A percentile compares a stretch with the other conserved stretches of the same genome.
phyloP scores from a whole-genome alignment of 2,888 invertebrate species.

The Polia nebulosa region DNA sequence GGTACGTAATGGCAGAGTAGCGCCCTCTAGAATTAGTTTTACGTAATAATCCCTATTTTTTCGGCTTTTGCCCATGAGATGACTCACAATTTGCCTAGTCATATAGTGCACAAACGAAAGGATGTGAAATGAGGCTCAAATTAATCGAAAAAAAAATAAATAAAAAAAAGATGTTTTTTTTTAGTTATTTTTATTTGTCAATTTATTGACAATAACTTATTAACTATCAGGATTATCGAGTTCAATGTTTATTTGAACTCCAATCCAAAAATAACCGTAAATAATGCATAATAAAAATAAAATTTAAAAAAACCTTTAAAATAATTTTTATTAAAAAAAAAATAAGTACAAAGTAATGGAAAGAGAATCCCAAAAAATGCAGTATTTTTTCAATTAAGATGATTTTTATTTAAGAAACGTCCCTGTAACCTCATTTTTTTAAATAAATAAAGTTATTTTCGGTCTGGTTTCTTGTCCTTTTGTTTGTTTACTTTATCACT shows the following conservation, averaged over 20 bases:
- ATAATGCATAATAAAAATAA: slow-evolving; percentile 2
- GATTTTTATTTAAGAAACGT: neutral
- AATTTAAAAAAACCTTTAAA: slow-evolving; percentile 1
- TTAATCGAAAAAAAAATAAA: neutral
- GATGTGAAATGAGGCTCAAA: slow-evolving; percentile 1
- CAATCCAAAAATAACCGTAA: neutral
- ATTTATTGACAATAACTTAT: slow-evolving; percentile 3
- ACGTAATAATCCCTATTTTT: slow-evolving; percentile 3
- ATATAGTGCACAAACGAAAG: slow-evolving; percentile 3
- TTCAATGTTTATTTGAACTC: neutral
- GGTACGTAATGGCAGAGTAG: neutral
- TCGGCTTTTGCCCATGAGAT: slow-evolving; percentile 1
- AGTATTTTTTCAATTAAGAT: neutral
- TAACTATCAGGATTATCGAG: slow-evolving; percentile 3
- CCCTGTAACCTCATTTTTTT: neutral
- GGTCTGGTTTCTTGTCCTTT: neutral
- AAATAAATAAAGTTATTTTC: neutral
- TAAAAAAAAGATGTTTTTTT: neutral
- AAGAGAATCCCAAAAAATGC: neutral
- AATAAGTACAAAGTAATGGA: neutral
- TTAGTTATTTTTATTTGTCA: neutral
- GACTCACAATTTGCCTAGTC: slow-evolving; percentile 3
- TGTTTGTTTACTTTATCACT: neutral
- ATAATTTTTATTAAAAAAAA: slow-evolving; percentile 3
- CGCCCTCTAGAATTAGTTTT: slow-evolving; percentile 16